phyloP scores from a whole-genome alignment of 2,888 invertebrate genomes.

The Chirona hameri region DNA sequence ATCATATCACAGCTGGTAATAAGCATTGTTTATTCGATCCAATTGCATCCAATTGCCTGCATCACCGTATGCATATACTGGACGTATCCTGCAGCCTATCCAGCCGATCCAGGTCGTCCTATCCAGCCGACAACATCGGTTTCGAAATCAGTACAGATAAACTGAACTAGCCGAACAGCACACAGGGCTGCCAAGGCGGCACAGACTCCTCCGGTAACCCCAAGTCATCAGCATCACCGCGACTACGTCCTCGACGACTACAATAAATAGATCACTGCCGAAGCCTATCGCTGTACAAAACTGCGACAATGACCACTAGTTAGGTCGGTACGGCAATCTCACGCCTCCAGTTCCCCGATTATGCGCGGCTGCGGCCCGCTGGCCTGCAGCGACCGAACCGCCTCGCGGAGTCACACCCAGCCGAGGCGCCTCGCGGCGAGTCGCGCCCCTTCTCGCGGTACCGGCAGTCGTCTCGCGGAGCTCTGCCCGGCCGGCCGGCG shows the following conservation, averaged over 20 bases:
- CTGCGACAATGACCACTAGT: neutral
- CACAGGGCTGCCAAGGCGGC: neutral
- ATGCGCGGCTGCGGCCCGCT: neutral
- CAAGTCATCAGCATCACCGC: neutral
- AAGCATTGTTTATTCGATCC: constrained; percentile 1
- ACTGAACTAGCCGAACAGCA: neutral
- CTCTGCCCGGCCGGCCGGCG: no score
- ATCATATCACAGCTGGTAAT: neutral
- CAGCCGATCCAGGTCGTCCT: no score
- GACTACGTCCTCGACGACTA: neutral
- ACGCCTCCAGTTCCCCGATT: neutral
- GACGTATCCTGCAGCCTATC: neutral
- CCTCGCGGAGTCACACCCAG: no score
- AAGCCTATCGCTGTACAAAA: neutral
- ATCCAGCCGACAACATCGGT: no score
- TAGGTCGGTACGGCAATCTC: neutral
- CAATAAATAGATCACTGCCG: neutral
- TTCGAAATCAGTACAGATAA: neutral
- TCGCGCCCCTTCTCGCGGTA: no score
- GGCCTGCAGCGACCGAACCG: neutral
- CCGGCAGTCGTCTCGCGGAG: no score
- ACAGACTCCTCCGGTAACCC: neutral
- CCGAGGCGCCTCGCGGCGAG: no score
- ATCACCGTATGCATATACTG: neutral
- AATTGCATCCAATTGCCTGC: neutral